These are phyloP conservation scores for Hystrix cristata DNA, from an alignment of 2,113 vertebrate species.

Conservation along the genomic window DNA sequence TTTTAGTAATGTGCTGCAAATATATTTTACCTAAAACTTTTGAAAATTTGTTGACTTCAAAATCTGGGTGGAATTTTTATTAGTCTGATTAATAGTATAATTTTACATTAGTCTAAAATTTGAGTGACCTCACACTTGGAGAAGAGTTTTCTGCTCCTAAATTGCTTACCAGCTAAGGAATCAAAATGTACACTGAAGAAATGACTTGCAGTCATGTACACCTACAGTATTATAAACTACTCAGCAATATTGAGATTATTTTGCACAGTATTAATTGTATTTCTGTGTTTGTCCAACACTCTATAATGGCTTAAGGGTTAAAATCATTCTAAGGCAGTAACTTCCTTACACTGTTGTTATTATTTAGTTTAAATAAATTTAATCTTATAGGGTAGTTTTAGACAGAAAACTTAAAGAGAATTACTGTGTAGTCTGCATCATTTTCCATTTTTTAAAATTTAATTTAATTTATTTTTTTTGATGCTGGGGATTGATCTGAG, in stretches of 20 bases:
- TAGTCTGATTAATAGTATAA: constrained; percentile 4
- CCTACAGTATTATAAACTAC: not conserved
- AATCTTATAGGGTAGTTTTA: not conserved
- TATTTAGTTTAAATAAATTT: constrained; percentile 19
- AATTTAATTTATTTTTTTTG: too few relatives aligned
- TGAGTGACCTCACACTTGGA: not conserved
- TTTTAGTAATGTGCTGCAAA: not conserved
- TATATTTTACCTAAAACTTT: constrained; percentile 24
- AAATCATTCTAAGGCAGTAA: constrained; percentile 7
- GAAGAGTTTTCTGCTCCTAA: constrained; percentile 1
- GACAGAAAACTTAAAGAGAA: constrained; percentile 18
- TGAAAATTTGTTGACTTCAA: constrained; percentile 45
- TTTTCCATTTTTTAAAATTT: too few relatives aligned
- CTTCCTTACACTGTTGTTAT: not conserved
- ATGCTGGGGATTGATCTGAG: not conserved
- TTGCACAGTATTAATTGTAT: not conserved
- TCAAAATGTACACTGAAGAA: constrained; percentile 12
- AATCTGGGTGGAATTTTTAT: constrained; percentile 45
- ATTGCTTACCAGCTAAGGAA: constrained; percentile 31
- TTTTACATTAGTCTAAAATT: constrained; percentile 53
- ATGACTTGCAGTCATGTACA: not conserved
- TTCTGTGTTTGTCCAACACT: not conserved
- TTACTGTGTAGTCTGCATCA: not conserved
- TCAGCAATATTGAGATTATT: not conserved
- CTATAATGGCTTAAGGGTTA: not conserved